Base-by-base conservation (phyloP, 2,113 vertebrate species). In the Oceanodroma tethys region DNA sequence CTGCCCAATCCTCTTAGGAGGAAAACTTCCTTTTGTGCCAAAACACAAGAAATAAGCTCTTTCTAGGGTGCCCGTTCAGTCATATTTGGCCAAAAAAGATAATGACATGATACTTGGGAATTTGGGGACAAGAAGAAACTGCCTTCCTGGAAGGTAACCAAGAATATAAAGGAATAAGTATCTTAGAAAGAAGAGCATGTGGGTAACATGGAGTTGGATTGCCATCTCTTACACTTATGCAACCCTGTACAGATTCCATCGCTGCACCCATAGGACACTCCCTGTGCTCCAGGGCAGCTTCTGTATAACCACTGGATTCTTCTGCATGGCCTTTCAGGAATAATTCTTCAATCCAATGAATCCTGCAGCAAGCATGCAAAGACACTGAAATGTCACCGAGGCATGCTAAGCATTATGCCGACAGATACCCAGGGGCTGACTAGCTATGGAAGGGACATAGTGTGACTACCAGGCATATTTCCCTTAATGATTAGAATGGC, bases 201-300 rank as follows among this genome's bases (percentile, higher is more conserved):
- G 45, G 52, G 38, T 40, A 42, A 45, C 10, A 0, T 4, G 10
- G 43, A n/a, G 40, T 25, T 53, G 53, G n/a, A 56, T 14, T 17
- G 34, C 25, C 29, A 27, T 15, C 23, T 34, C 45, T 50, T 15
- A 34, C 7, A 22, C 36, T 74, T n/a, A 16, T 0, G 12, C 16
- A 22, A 27, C n/a, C 66, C 86, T 55, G 50, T 19, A 56, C n/a
- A 36, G 40, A 48, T 40, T 50, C 58, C 23, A 40, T 9, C 2
- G 1, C 38, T 20, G 74, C 43, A 63, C 53, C 59, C 27, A 5
- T 9, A 26, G 30, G 68, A 21, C n/a, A 25, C 34, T 91, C 83
- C 96, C 92, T 88, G 93, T 75, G 85, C 93, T 91, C 71, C 83
- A 91, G 78, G 53, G 89, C 86, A 82, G 82, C 85, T 75, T 78